These are phyloP conservation scores for Drosophila nigricruria DNA, from an alignment of 2,888 invertebrate species.

Conservation along the genomic window DNA sequence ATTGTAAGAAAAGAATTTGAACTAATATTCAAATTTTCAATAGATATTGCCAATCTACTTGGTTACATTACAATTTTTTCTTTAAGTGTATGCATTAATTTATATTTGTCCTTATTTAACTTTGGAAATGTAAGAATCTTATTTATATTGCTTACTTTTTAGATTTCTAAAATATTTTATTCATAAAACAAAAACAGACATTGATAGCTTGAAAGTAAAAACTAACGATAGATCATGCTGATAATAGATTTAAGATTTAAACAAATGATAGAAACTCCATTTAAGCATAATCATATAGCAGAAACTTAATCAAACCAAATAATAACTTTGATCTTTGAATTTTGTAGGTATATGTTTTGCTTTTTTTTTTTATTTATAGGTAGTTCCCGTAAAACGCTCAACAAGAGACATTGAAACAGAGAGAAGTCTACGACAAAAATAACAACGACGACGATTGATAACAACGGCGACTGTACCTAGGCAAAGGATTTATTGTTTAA, in stretches of 20 bases:
- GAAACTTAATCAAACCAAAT: conserved; percentile 20
- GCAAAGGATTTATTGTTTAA: conserved; percentile 49
- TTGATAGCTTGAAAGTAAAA: conserved; percentile 9
- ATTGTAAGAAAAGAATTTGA: background rate
- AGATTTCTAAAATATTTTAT: background rate
- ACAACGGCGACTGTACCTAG: conserved; percentile 68
- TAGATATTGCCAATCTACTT: no score
- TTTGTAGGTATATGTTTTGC: background rate
- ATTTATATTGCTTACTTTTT: background rate
- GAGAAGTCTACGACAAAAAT: conserved; percentile 52
- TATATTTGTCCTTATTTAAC: background rate
- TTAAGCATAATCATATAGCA: conserved; percentile 16
- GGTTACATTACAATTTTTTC: background rate
- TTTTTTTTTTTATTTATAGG: conserved; percentile 5
- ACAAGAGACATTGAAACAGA: conserved; percentile 44
- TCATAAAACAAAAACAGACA: conserved; percentile 1
- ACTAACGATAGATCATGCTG: conserved; percentile 32
- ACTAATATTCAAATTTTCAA: background rate
- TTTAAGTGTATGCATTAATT: background rate
- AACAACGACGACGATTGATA: conserved; percentile 59
- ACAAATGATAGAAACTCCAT: conserved; percentile 5
- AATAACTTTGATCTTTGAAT: conserved; percentile 19
- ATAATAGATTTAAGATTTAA: conserved; percentile 24
- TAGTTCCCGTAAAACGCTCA: conserved; percentile 39
- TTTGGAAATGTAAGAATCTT: background rate